These are phyloP conservation scores for Diceros bicornis DNA, from an alignment of 2,797 vertebrate genomes.

Conservation along the genomic window DNA sequence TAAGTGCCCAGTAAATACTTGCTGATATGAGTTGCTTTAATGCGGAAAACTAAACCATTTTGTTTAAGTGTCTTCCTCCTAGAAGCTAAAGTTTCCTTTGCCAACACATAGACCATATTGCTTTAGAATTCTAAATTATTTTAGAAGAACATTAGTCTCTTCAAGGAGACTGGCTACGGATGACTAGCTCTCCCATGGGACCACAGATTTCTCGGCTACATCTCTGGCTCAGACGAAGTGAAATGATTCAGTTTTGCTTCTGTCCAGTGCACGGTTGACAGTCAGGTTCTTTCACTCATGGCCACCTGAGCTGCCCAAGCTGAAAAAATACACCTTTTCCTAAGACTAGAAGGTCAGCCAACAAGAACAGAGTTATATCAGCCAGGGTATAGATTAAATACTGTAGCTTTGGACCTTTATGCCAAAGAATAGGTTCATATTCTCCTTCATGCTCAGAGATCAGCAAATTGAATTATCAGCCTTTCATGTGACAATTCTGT, in stretches of 20 bases:
- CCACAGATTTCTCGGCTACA: constrained; percentile 8
- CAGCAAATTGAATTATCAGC: constrained; percentile 57
- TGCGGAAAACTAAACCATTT: constrained; percentile 5
- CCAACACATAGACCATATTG: neutral
- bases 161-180: constrained; percentile 70
- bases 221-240: constrained; percentile 9
- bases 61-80: constrained; percentile 22
- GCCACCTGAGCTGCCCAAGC: constrained; percentile 69
- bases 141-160: constrained; percentile 64
- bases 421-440: constrained; percentile 57
- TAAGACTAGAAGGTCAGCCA: constrained; percentile 75
- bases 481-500: neutral
- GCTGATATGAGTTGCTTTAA: constrained; percentile 25
- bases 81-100: constrained; percentile 40
- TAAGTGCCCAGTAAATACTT: constrained; percentile 32
- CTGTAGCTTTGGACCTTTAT: constrained; percentile 55
- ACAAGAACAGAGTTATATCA: constrained; percentile 76
- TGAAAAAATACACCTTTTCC: constrained; percentile 79
- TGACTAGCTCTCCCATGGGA: constrained; percentile 55
- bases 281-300: constrained; percentile 57
- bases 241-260: constrained; percentile 77
- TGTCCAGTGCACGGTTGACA: constrained; percentile 75
- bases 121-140: constrained; percentile 70
- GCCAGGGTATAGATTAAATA: constrained; percentile 61
- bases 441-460: constrained; percentile 54